phyloP scores from a whole-genome alignment of 2,113 vertebrate species.

The Pollachius pollachius region DNA sequence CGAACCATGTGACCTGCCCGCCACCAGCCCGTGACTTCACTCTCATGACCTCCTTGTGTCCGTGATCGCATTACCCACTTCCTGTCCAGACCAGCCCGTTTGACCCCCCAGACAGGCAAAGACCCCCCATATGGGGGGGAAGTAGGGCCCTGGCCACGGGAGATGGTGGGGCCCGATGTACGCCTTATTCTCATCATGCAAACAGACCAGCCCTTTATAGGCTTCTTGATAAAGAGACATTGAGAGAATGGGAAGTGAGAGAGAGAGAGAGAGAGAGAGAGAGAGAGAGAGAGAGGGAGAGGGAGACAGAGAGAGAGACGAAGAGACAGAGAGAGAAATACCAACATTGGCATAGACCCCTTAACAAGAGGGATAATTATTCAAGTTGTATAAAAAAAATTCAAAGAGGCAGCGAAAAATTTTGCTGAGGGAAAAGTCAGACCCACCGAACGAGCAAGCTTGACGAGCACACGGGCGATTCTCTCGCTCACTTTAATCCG shows the following conservation, averaged over 20 bases:
- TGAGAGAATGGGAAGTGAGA: not conserved
- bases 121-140: constrained; percentile 16
- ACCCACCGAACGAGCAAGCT: too few relatives aligned
- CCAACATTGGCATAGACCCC: too few relatives aligned
- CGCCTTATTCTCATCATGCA: not conserved
- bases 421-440: too few relatives aligned
- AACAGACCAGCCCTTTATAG: not conserved
- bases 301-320: too few relatives aligned
- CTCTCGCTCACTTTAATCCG: too few relatives aligned
- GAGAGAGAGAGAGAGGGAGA: too few relatives aligned
- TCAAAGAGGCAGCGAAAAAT: too few relatives aligned
- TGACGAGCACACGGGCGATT: too few relatives aligned
- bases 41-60: not conserved
- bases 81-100: constrained; percentile 14
- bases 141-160: not conserved
- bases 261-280: not conserved
- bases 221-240: not conserved
- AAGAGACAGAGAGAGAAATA: too few relatives aligned
- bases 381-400: too few relatives aligned
- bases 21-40: constrained; percentile 57
- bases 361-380: too few relatives aligned
- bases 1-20: constrained; percentile 1
- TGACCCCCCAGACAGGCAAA: constrained; percentile 32
- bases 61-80: constrained; percentile 30
- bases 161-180: not conserved